Evolutionary conservation across 2,113 vertebrate species (phyloP), one percentile per base, ranked within the genome.

Genomic region (Ceyx cyanopectus): DNA sequence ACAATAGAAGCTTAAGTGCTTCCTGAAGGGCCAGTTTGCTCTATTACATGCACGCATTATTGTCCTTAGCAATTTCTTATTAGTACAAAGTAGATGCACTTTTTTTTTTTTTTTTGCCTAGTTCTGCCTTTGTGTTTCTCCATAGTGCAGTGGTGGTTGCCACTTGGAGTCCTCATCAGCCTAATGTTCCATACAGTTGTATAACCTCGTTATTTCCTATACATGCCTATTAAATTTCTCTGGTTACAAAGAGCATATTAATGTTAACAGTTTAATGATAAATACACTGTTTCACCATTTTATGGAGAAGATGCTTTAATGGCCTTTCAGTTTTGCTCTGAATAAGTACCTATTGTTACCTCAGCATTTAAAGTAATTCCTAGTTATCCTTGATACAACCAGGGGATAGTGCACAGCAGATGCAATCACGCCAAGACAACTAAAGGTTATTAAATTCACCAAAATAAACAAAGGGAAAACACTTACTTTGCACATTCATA

Each of bases 91-190:
- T 41, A 56, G 10, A 48, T 6, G 21, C 30, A 41, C 30, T 11
- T 40, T 53, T 37, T 24, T 46, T 77, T 69, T 24, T 24, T 23
- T 46, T 80, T 68, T 79, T 63, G 11, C 53, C 58, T 56, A 76
- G 46, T 54, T 79, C 45, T 69, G 37, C 27, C 20, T 73, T 56
- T 70, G 37, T 45, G 30, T 15, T 87, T 87, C 85, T 63, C 45
- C 56, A 80, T 2, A 80, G 51, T 19, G 12, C 63, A 62, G 37
- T 84, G 37, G 43, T 46, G 23, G 70, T 62, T 87, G 60, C 51
- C 78, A 56, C 67, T 85, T 69, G 81, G 75, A 93, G 75, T 74
- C 46, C 79, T 92, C 91, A 94, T 94, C 91, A 95, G 48, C 75
- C 67, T 70, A 68, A 76, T 57, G 50, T 62, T 85, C 69, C 69